These are phyloP conservation scores for Parotocinclus haroldoi DNA, from an alignment of 2,797 vertebrate species.

Conservation along the genomic window DNA sequence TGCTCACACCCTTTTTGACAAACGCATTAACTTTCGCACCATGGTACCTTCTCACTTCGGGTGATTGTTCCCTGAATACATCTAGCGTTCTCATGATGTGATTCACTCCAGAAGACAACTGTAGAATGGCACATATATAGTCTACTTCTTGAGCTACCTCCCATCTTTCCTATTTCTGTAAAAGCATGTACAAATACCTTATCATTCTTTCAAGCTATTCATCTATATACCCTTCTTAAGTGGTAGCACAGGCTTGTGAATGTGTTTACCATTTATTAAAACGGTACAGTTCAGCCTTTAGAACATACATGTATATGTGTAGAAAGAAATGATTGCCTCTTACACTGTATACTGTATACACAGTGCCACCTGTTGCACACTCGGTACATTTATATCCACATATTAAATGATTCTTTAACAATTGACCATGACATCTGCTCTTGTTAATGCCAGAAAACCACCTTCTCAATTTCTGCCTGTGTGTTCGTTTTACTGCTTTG, in stretches of 20 bases:
- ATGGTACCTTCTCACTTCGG: conserved; percentile 9
- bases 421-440: conserved; percentile 14
- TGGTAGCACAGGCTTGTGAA: conserved; percentile 12
- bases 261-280: conserved; percentile 10
- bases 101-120: conserved; percentile 7
- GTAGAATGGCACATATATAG: not conserved
- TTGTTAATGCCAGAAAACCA: conserved; percentile 12
- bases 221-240: conserved; percentile 7
- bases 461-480: conserved; percentile 7
- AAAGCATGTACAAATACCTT: conserved; percentile 19
- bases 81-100: conserved; percentile 2
- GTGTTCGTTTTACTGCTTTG: conserved; percentile 10
- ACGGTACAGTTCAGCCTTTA: not conserved
- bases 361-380: conserved; percentile 5
- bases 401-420: conserved; percentile 20
- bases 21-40: conserved; percentile 48
- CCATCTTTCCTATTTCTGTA: conserved; percentile 9
- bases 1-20: conserved; percentile 65
- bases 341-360: conserved; percentile 1
- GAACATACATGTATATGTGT: not conserved
- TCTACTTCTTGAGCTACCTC: not conserved
- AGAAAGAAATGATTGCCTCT: not conserved
- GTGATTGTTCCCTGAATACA: conserved; percentile 16
- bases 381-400: conserved; percentile 5
- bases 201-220: conserved; percentile 14